Evolutionary conservation across 2,797 vertebrate genomes (phyloP).

Genomic region (Artibeus jamaicensis): DNA sequence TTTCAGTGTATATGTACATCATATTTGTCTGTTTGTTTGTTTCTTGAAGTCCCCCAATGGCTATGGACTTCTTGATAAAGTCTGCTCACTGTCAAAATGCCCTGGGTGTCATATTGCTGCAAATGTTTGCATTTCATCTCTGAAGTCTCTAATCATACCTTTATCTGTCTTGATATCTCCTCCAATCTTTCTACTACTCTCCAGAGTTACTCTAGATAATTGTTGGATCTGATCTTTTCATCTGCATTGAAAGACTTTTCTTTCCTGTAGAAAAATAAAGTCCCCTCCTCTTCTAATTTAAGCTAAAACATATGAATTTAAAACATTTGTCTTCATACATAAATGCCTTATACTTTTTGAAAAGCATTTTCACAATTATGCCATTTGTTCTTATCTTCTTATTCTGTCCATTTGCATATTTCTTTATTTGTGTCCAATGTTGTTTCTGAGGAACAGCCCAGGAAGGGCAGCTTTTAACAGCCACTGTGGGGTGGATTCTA

Average conservation of each 20-base stretch:
- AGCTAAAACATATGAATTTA: background rate
- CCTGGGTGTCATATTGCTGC: background rate
- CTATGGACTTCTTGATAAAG: background rate
- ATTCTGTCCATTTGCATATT: background rate
- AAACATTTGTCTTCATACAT: background rate
- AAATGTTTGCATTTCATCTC: background rate
- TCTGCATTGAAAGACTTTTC: background rate
- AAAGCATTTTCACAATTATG: background rate
- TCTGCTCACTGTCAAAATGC: background rate
- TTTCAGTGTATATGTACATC: background rate
- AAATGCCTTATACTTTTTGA: background rate
- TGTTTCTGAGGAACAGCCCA: background rate
- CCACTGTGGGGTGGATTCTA: background rate
- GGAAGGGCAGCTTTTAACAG: background rate
- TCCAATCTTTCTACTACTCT: background rate
- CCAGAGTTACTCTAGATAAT: background rate
- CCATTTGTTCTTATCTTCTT: background rate
- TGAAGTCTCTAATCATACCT: background rate
- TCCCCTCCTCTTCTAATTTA: background rate
- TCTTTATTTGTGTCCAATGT: background rate
- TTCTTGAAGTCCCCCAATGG: background rate
- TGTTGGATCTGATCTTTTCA: background rate
- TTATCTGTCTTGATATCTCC: background rate
- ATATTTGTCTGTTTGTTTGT: background rate
- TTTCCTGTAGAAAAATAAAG: background rate